Base-by-base conservation (phyloP, 2,797 vertebrate species). In the Nannoperca australis region DNA sequence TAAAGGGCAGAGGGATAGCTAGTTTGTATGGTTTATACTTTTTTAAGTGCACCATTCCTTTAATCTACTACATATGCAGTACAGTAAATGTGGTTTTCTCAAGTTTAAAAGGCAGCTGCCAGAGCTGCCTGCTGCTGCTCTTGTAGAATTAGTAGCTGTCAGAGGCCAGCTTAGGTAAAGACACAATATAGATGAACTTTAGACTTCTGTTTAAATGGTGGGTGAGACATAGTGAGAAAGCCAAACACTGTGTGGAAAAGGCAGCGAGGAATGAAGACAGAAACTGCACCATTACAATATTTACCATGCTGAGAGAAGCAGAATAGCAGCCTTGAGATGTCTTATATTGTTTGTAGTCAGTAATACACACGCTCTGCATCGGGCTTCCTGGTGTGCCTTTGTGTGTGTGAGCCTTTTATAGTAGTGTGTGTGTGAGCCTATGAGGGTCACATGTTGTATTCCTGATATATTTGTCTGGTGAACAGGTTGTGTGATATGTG, bases 271-370 rank as follows among this genome's bases (percentile, higher is more conserved):
- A 82, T 80, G 76, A 80, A 85, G 61, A 75, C 60, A 75, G 40
- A 62, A 74, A 74, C 58, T 51, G 67, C 74, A 80, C 66, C 83
- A 86, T 81, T 73, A 70, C 54, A 86, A 71, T 74, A 64, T 80
- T 74, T 51, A 73, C 53, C 60, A 24, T 71, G 77, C 85, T 81
- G 89, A 70, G 81, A 83, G 66, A 63, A 76, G 70, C 53, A 5
- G 54, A 49, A 59, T 36, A 40, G 70, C 72, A 83, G 85, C 79
- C 78, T 85, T 73, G 73, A 84, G 82, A 77, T 66, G 76, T 73
- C 81, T 79, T 65, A 24, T 63, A 47, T 82, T 74, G 79, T 88
- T 85, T 78, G 79, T 78, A 86, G 90, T 86, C 81, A 76, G 72
- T 53, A 34, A 76, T 83, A 89, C 80, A 44, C 47, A 30, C 2